Evolutionary conservation across 2,797 vertebrate species (phyloP), one percentile per base, ranked within the genome.

Genomic region (Lepilemur septentrionalis): DNA sequence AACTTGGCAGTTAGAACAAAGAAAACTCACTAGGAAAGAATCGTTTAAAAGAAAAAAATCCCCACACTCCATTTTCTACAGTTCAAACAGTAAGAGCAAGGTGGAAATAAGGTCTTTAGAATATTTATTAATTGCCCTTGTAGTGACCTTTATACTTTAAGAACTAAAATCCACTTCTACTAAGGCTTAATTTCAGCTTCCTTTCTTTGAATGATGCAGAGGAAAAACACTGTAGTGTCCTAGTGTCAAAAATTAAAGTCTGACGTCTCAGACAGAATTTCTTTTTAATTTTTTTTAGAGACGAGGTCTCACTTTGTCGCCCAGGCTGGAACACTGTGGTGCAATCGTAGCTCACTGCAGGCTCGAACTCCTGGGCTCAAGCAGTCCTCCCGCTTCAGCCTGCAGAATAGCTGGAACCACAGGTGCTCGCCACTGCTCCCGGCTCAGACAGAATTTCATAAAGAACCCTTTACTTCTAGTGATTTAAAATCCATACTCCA

Each of bases 1-100:
- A 89, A 15, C 72, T 95, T 97, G 95, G 94, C 92, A 93, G 38
- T 72, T 88, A 93, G 79, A 93, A 97, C 94, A 97, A 92, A 96
- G 94, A 84, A 89, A 85, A 80, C 69, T 95, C 83, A 79, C 48
- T 20, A 15, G 52, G 46, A 55, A n/a, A 84, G 90, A 79, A 89
- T 89, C 0, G 2, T 93, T 90, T 35, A 32, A 83, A 63, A 65
- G 84, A 70, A 43, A 35, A 35, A 48, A 18, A 52, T 13, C 6
- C 43, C 30, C 75, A 22, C n/a, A 8, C 8, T 91, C n/a, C 41
- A 41, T 69, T 91, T 95, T 92, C 65, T 73, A 3, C 76, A 87
- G 81, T 75, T 70, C 41, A 25, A 20, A 81, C 38, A 15, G 83
- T 93, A 75, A 87, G 87, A 94, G 50, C 43, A 80, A 88, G 25